Evolutionary conservation across 2,797 vertebrate genomes (phyloP), one percentile per base, ranked within the genome.

Genomic region (Poecile montanus): DNA sequence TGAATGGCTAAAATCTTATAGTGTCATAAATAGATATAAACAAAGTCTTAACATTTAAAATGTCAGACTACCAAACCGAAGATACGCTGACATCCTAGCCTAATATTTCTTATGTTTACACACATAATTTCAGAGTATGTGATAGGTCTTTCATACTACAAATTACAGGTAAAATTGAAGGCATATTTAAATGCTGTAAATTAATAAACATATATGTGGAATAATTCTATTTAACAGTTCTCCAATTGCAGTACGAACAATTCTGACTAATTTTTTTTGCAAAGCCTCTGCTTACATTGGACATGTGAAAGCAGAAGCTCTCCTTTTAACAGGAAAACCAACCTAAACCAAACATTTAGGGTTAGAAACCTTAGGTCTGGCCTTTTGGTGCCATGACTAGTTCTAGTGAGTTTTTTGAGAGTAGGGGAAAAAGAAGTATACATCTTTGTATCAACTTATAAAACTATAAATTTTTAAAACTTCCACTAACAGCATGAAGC

Each of bases 401-500:
- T 70, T 94, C 45, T 42, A 61, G 4, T 36, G 58, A 47, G 23
- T 54, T 85, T 26, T 57, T 67, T 67, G 34, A 8, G 6, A 6
- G 1, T 9, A 9, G 7, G 1, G 2, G 27, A 10, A 15, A 65
- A 50, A 54, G 6, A 29, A 4, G 1, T 36, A 29, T 50, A 9
- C 4, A 34, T 62, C 11, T 78, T 91, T 5, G 1, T 63, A 61
- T 65, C 16, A 65, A 42, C 7, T 57, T 65, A 54, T 2, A 73
- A 71, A 77, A 60, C 7, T 70, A 58, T 11, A 80, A 56, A 40
- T 25, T 29, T 83, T 87, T 36, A 65, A 73, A 89, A 22, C 30
- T 68, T 36, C 12, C 29, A 44, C 13, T 45, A 87, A 48, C 38
- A 89, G 36, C 48, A 13, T 42, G 26, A 85, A 92, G 8, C 20